Evolutionary conservation across 2,797 vertebrate genomes (phyloP).

Genomic region (Danio choprae): DNA sequence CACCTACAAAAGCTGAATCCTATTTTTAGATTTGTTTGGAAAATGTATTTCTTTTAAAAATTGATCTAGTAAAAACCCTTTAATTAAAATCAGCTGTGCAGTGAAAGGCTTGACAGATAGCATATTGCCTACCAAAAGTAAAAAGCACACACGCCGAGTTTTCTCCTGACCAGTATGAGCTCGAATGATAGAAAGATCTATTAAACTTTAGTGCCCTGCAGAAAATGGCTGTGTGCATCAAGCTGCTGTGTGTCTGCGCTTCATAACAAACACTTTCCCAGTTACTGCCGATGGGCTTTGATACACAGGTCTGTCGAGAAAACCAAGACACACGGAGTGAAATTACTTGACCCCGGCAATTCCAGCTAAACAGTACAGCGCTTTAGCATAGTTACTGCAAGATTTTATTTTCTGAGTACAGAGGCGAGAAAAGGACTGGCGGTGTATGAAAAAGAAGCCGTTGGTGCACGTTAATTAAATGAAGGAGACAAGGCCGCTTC

Average conservation of each 20-base stretch:
- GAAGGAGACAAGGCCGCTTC: slow-evolving; percentile 61
- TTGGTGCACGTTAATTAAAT: slow-evolving; percentile 7
- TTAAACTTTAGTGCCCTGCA: slow-evolving; percentile 25
- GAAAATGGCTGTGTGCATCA: slow-evolving; percentile 17
- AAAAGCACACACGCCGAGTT: slow-evolving; percentile 16
- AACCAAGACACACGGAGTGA: slow-evolving; percentile 60
- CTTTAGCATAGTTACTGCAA: slow-evolving; percentile 46
- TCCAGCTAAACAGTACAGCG: slow-evolving; percentile 60
- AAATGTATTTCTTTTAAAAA: neutral
- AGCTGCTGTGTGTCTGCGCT: slow-evolving; percentile 12
- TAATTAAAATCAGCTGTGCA: slow-evolving; percentile 57
- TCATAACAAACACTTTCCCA: slow-evolving; percentile 18
- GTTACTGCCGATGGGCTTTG: slow-evolving; percentile 13
- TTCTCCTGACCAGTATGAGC: slow-evolving; percentile 2
- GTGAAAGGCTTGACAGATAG: slow-evolving; percentile 26
- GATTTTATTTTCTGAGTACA: neutral
- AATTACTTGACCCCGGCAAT: slow-evolving; percentile 63
- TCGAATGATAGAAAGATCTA: slow-evolving; percentile 32
- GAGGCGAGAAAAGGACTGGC: neutral
- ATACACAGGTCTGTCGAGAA: neutral
- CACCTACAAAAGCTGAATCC: slow-evolving; percentile 24
- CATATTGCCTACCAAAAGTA: slow-evolving; percentile 17
- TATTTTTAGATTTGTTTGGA: slow-evolving; percentile 32
- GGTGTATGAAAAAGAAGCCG: slow-evolving; percentile 68
- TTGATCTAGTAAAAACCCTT: slow-evolving; percentile 11